Base-by-base conservation (phyloP, 2,888 invertebrate genomes). In the Selenia dentaria region DNA sequence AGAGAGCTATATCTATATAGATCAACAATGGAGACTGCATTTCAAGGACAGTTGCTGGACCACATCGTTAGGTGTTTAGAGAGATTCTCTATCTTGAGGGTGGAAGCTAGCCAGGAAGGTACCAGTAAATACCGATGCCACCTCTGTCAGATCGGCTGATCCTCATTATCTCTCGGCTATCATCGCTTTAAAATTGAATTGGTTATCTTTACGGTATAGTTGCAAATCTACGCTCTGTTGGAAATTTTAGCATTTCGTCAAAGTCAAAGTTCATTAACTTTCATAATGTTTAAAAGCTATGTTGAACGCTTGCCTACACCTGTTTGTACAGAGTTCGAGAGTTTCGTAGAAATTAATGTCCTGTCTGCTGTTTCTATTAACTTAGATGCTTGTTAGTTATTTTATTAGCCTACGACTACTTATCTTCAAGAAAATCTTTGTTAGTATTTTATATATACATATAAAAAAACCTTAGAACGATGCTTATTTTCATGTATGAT, bases 231-330 rank as follows among this genome's bases (percentile, higher is more conserved):
- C 8, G 8, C 8, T 0, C 27, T 41, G 10, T 22, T 37, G 13
- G 11, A 22, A 20, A 16, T 26, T 31, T 11, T 25, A 32, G 24
- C 4, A 12, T 36, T 31, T 36, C 20, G 9, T 41, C 24, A 13
- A 12, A 47, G 26, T 31, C 24, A 36, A 26, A 47, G 47, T 42
- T 47, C 41, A 48, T 37, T 42, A 37, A 25, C 41, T 25, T 47
- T 24, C 27, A 6, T 29, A 26, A n/a, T 27, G 18, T 26, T 26
- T 36, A 12, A 5, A 5, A 32, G 28, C 18, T 41, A 11, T 28
- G 35, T 33, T 42, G 22, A 12, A 13, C 8, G 9, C 16, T 35
- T 26, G 20, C 27, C 18, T 20, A 35, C n/a, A 36, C n/a, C 8
- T 31, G 14, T 46, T 46, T 36, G 25, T 3, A 24, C 24, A 9